phyloP scores from a whole-genome alignment of 2,113 vertebrate species.

The Silurus asotus region DNA sequence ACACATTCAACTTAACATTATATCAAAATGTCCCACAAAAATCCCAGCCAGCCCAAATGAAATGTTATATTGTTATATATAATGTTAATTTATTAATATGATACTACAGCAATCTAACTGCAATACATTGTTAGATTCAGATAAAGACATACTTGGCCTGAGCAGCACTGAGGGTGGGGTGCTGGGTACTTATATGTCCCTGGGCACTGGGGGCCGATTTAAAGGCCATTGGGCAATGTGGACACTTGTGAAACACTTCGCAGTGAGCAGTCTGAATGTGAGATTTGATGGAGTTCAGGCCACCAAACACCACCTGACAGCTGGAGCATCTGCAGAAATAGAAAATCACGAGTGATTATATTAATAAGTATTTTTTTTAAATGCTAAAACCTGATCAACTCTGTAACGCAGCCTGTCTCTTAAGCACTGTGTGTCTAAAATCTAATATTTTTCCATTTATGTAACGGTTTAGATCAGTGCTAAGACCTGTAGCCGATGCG shows the following conservation, averaged over 20 bases:
- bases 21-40: not conserved
- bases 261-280: constrained; percentile 96
- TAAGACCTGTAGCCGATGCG: constrained; percentile 90
- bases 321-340: constrained; percentile 83
- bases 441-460: not conserved
- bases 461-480: not conserved
- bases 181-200: constrained; percentile 85
- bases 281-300: constrained; percentile 91
- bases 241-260: constrained; percentile 96
- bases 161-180: constrained; percentile 77
- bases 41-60: not conserved
- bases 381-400: not conserved
- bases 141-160: constrained; percentile 80
- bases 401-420: not conserved
- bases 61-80: too few relatives aligned
- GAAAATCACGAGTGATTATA: constrained; percentile 1
- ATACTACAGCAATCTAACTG: not conserved
- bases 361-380: not conserved
- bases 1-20: not conserved
- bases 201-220: constrained; percentile 91
- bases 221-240: constrained; percentile 96
- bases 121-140: not conserved
- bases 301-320: constrained; percentile 92
- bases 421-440: not conserved
- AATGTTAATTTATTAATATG: not conserved